These are phyloP conservation scores for Ceraclea dissimilis DNA, from an alignment of 2,888 invertebrate genomes.

Conservation along the genomic window DNA sequence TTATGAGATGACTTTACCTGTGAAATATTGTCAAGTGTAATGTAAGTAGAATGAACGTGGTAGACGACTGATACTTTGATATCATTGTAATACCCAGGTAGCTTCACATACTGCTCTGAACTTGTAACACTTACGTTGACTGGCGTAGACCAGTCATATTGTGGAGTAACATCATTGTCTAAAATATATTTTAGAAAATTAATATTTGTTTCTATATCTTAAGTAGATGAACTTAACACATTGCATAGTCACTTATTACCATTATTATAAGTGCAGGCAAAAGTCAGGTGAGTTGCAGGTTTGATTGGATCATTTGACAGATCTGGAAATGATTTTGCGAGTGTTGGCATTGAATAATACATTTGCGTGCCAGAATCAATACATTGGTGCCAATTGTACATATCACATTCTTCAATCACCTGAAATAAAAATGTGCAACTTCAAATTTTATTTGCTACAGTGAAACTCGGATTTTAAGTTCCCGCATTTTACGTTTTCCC, in stretches of 20 bases:
- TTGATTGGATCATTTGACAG: constrained; percentile 30
- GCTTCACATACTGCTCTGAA: constrained; percentile 25
- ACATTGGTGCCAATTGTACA: constrained; percentile 56
- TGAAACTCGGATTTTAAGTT: too few species aligned
- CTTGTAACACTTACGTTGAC: constrained; percentile 19
- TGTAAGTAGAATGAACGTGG: constrained; percentile 43
- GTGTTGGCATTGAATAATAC: constrained; percentile 66
- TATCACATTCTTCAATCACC: constrained; percentile 37
- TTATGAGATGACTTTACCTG: constrained; percentile 36
- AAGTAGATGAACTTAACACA: too few species aligned
- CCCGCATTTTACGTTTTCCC: too few species aligned
- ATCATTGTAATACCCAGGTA: constrained; percentile 35
- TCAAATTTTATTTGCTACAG: too few species aligned
- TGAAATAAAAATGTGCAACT: too few species aligned
- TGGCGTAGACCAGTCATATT: constrained; percentile 17
- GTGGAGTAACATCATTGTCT: too few species aligned
- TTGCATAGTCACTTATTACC: constrained; percentile 5
- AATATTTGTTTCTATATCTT: neutral
- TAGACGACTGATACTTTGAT: constrained; percentile 45
- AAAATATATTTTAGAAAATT: neutral
- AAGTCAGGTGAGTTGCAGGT: constrained; percentile 31
- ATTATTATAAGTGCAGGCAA: constrained; percentile 33
- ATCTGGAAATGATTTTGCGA: constrained; percentile 58
- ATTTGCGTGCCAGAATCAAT: constrained; percentile 47
- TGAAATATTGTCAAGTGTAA: constrained; percentile 51